Evolutionary conservation across 92 coral and sea anemone species (phyloP).

Genomic region (Chrysogorgia sp.): DNA sequence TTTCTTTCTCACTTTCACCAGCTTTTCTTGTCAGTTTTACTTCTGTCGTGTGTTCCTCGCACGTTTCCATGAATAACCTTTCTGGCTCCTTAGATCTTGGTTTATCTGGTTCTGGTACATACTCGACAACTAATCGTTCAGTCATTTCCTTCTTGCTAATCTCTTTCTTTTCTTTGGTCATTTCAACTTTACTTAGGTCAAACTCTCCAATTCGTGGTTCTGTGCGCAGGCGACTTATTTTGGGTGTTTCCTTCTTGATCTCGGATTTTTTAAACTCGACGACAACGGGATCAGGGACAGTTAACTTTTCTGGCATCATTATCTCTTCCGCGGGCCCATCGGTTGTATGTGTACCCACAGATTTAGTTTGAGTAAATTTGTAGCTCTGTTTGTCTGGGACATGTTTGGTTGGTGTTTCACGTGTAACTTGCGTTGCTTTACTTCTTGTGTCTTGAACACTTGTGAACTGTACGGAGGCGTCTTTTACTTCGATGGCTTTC

Average conservation of each 20-base stretch:
- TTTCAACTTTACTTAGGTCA: background rate
- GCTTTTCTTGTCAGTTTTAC: slow-evolving; percentile 16
- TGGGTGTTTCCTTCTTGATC: background rate
- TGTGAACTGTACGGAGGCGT: slow-evolving; percentile 30
- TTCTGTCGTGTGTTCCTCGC: slow-evolving; percentile 28
- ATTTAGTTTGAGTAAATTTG: background rate
- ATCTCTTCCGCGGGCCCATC: background rate
- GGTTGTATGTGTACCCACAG: background rate
- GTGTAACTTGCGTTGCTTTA: slow-evolving; percentile 17
- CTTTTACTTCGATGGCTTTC: slow-evolving; percentile 35
- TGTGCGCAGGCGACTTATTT: background rate
- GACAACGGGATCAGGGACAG: slow-evolving; percentile 10
- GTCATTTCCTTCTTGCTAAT: slow-evolving; percentile 7
- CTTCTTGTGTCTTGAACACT: slow-evolving; percentile 13
- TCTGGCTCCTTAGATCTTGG: background rate
- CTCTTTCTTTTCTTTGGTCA: background rate
- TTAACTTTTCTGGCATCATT: slow-evolving; percentile 2
- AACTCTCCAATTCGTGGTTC: background rate
- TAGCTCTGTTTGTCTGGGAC: background rate
- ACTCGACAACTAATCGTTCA: slow-evolving; percentile 23
- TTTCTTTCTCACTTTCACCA: slow-evolving; percentile 11
- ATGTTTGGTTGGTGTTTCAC: slow-evolving; percentile 13
- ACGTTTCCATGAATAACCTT: background rate
- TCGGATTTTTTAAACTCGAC: slow-evolving; percentile 12
- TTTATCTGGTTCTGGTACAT: slow-evolving; percentile 16